Conservation (phyloP, 2,797 vertebrate species). For the Meriones psammophilus region DNA sequence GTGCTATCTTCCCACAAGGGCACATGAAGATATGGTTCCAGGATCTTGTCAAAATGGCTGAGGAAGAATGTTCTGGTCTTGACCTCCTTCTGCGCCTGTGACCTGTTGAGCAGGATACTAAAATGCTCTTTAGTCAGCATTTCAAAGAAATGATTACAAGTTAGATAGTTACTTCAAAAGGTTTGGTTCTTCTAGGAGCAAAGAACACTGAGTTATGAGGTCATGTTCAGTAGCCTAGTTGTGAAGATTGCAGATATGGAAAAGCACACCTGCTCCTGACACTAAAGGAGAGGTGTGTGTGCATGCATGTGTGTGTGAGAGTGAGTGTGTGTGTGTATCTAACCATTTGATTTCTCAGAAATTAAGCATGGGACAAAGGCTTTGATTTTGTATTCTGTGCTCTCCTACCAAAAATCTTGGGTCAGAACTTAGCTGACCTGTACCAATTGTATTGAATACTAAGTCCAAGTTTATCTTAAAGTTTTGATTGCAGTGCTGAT, state of each 20-base stretch:
- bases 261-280: background rate
- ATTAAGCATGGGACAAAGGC: too few species aligned
- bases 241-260: background rate
- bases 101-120: background rate
- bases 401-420: background rate
- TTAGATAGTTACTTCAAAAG: constrained; percentile 53
- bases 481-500: background rate
- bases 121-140: constrained; percentile 42
- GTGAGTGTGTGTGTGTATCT: background rate
- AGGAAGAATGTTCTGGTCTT: background rate
- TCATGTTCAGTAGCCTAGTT: background rate
- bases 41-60: constrained; percentile 3
- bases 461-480: constrained; percentile 12
- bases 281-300: too few species aligned
- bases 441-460: background rate
- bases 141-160: constrained; percentile 69
- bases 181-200: constrained; percentile 63
- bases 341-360: constrained; percentile 1
- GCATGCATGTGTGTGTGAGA: background rate
- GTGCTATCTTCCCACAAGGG: background rate
- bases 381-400: background rate
- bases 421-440: background rate
- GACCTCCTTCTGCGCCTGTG: background rate
- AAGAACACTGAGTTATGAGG: constrained; percentile 37
- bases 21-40: background rate